Percentiles rank a stretch among this genome's conserved stretches.
Evolutionary conservation across 2,888 invertebrate genomes (phyloP).

Genomic region (Eupithecia exiguata): DNA sequence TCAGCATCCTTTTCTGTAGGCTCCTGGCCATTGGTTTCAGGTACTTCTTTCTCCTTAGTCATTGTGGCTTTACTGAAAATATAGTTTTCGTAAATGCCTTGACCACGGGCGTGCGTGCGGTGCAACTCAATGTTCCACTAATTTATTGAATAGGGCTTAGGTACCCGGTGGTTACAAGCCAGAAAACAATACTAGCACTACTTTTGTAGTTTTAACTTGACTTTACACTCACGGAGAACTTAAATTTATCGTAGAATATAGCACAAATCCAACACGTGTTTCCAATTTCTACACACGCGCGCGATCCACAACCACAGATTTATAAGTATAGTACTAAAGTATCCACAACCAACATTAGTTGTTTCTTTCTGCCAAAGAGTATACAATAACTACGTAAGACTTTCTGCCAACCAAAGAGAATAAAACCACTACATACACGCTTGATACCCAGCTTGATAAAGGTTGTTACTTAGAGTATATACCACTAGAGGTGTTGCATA

Average conservation of each 20-base stretch:
- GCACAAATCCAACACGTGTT: slow-evolving; percentile 27
- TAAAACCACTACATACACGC: too few species aligned
- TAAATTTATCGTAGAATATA: neutral
- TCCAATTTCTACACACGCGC: slow-evolving; percentile 4
- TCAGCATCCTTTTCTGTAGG: slow-evolving; percentile 51
- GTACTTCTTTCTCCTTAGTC: slow-evolving; percentile 72
- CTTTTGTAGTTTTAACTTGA: neutral
- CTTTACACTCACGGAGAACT: neutral
- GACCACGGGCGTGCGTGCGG: neutral
- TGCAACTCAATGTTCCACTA: neutral
- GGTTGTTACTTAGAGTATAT: too few species aligned
- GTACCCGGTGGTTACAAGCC: neutral
- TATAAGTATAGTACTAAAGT: too few species aligned
- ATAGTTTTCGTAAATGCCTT: neutral
- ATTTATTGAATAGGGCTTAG: neutral
- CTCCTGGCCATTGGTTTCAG: slow-evolving; percentile 64
- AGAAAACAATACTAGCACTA: neutral
- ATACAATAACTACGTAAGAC: too few species aligned
- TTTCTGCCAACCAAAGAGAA: too few species aligned
- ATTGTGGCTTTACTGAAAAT: slow-evolving; percentile 53
- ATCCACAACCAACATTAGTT: too few species aligned
- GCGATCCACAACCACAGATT: too few species aligned
- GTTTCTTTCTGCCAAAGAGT: too few species aligned
- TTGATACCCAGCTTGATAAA: too few species aligned
- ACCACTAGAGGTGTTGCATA: too few species aligned